These are phyloP conservation scores for Leucoraja erinaceus DNA, from an alignment of 2,113 vertebrate species.

Conservation along the genomic window DNA sequence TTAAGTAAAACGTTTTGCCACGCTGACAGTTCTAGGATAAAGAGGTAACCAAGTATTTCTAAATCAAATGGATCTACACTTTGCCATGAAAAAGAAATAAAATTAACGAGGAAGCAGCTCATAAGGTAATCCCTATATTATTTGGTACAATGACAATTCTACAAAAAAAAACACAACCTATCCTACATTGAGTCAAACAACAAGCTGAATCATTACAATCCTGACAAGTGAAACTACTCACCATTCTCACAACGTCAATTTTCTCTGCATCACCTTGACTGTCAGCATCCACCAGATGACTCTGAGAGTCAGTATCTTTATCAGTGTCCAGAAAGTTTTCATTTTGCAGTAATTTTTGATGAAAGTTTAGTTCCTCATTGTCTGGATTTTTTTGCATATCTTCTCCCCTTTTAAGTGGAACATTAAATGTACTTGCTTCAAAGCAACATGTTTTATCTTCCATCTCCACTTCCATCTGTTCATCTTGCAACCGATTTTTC, in stretches of 20 bases:
- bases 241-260: constrained; percentile 9
- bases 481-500: not conserved
- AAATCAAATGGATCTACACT: not conserved
- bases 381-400: not conserved
- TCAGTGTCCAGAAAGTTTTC: not conserved
- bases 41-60: not conserved
- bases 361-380: not conserved
- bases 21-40: not conserved
- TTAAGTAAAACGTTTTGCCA: not conserved
- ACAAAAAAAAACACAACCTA: not conserved
- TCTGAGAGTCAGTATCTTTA: constrained; percentile 7
- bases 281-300: constrained; percentile 14
- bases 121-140: not conserved
- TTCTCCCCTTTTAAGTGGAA: not conserved
- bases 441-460: not conserved
- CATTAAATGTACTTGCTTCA: not conserved
- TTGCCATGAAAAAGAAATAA: not conserved
- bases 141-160: not conserved
- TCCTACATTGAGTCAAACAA: not conserved
- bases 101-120: not conserved
- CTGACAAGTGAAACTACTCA: not conserved
- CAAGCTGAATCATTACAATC: not conserved
- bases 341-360: not conserved
- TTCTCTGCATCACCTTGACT: not conserved
- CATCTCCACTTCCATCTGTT: not conserved